Evolutionary conservation across 2,888 invertebrate species (phyloP).

Genomic region (Mythimna impura): DNA sequence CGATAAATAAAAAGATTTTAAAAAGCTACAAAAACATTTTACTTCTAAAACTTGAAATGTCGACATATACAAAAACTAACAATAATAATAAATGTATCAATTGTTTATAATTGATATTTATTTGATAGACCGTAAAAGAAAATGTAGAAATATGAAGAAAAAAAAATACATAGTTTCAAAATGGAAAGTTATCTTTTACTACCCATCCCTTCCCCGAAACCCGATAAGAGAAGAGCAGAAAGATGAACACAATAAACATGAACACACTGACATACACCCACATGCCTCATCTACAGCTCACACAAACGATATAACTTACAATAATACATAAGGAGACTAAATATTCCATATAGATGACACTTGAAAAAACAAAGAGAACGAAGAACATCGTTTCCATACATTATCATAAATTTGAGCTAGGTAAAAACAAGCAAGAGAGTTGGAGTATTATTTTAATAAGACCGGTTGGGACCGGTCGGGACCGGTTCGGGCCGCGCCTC

Average conservation of each 20-base stretch:
- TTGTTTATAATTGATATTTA: constrained; percentile 90
- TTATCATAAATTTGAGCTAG: constrained; percentile 77
- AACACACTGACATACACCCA: constrained; percentile 36
- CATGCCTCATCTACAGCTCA: constrained; percentile 19
- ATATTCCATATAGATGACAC: constrained; percentile 69
- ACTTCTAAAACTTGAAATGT: constrained; percentile 86
- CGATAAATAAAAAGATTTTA: constrained; percentile 79
- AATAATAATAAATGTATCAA: constrained; percentile 87
- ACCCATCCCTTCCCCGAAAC: constrained; percentile 46
- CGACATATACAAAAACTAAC: constrained; percentile 87
- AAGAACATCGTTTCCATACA: constrained; percentile 74
- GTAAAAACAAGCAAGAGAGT: constrained; percentile 74
- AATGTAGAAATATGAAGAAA: constrained; percentile 88
- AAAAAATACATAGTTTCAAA: constrained; percentile 89
- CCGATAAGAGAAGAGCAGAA: constrained; percentile 12
- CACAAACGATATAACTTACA: constrained; percentile 33
- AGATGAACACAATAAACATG: constrained; percentile 23
- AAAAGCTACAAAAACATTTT: constrained; percentile 85
- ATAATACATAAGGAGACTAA: constrained; percentile 57
- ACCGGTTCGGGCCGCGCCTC: constrained; percentile 69
- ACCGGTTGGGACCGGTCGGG: constrained; percentile 72
- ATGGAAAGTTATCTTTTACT: constrained; percentile 80
- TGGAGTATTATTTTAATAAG: constrained; percentile 71
- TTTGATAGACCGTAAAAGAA: constrained; percentile 88
- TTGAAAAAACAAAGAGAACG: constrained; percentile 73